These are phyloP conservation scores for Chironomus tepperi DNA, from an alignment of 1,140 invertebrate species.

Conservation along the genomic window DNA sequence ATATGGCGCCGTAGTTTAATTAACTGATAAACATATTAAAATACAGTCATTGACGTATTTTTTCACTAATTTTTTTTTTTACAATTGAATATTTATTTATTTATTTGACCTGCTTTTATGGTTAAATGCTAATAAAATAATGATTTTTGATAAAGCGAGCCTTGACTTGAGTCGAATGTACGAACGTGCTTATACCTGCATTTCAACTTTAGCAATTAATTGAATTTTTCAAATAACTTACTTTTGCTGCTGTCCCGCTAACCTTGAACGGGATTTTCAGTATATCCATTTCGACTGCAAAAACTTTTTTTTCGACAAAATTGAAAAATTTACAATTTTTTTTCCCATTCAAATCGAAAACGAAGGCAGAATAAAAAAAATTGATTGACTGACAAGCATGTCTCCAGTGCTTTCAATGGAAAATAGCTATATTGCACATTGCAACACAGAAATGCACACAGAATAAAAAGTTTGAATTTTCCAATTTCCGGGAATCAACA, in stretches of 20 bases:
- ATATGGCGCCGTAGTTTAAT: too few species aligned
- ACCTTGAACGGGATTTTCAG: neutral
- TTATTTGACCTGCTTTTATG: too few species aligned
- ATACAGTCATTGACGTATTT: too few species aligned
- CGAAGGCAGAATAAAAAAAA: neutral
- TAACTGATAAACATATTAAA: too few species aligned
- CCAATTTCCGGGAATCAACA: conserved; percentile 11
- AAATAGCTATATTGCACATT: neutral
- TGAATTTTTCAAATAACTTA: neutral
- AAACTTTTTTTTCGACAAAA: too few species aligned
- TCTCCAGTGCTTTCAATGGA: neutral
- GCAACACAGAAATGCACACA: neutral
- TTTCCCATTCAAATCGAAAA: neutral
- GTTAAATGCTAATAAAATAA: too few species aligned
- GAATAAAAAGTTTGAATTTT: neutral
- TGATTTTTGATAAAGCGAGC: neutral
- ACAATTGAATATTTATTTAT: too few species aligned
- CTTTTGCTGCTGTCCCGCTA: neutral
- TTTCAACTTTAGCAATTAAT: too few species aligned
- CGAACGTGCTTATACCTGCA: too few species aligned
- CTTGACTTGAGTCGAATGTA: neutral
- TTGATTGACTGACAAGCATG: neutral
- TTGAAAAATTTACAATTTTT: too few species aligned
- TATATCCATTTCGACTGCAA: too few species aligned
- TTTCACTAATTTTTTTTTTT: too few species aligned